A percentile compares a stretch with the other conserved stretches of the same genome.
These are phyloP conservation scores for Tryphoninae sp. DNA, from an alignment of 2,888 invertebrate species.

Conservation along the genomic window DNA sequence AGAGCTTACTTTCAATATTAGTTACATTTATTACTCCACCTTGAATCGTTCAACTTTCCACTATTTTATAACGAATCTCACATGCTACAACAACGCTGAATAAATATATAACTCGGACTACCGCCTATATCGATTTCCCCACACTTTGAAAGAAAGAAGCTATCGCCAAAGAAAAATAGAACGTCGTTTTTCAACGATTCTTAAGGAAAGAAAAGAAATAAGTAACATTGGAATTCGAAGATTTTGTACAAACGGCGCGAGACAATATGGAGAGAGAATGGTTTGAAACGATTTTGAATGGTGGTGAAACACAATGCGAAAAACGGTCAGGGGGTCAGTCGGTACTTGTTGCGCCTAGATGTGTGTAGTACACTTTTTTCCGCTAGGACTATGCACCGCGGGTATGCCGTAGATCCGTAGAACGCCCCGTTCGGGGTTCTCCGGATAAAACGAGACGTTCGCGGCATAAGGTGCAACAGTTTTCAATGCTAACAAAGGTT, in stretches of 20 bases:
- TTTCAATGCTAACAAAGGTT: slow-evolving; percentile 57
- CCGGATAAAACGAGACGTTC: slow-evolving; percentile 52
- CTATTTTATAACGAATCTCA: too few relatives aligned
- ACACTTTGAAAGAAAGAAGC: background rate
- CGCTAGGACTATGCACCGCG: background rate
- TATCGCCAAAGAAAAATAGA: background rate
- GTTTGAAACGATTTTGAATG: slow-evolving; percentile 39
- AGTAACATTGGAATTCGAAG: slow-evolving; percentile 17
- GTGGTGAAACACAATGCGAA: slow-evolving; percentile 38
- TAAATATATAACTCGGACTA: too few relatives aligned
- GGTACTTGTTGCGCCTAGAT: slow-evolving; percentile 32
- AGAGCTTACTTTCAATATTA: too few relatives aligned
- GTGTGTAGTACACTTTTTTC: background rate
- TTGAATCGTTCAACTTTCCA: too few relatives aligned
- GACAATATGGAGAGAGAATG: slow-evolving; percentile 22
- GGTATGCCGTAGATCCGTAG: slow-evolving; percentile 5
- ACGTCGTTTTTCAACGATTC: background rate
- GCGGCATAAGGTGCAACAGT: slow-evolving; percentile 69
- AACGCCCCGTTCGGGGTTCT: slow-evolving; percentile 19
- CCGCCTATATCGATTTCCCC: too few relatives aligned
- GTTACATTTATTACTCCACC: too few relatives aligned
- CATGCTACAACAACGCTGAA: too few relatives aligned
- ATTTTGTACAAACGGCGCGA: slow-evolving; percentile 25
- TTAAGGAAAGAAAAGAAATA: slow-evolving; percentile 4
- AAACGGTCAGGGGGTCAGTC: slow-evolving; percentile 48